Evolutionary conservation across 1,140 invertebrate species (phyloP), one percentile per base, ranked within the genome.

Genomic region (Chlorops oryzae): DNA sequence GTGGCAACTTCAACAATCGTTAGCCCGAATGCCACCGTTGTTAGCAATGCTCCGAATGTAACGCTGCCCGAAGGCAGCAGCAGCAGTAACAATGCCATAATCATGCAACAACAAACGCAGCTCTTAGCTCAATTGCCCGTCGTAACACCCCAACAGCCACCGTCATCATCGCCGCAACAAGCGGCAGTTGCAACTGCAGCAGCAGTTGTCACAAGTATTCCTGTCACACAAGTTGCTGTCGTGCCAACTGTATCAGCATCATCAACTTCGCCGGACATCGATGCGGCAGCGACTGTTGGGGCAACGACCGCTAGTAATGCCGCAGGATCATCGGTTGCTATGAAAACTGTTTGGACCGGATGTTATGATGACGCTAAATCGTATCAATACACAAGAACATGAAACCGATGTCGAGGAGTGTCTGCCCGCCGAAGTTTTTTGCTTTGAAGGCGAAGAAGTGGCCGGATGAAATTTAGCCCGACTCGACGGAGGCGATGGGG

Each of bases 311-410:
- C 27, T 5, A 27, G 27, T 24, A 40, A 27, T 24, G 27, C 53
- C 13, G 59, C 53, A 7, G n/a, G n/a, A 10, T 42, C 43, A 1
- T 37, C 57, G 3, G 48, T 48, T 3, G 27, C 59, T n/a, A n/a
- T n/a, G n/a, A n/a, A n/a, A n/a, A n/a, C n/a, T n/a, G n/a, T n/a
- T n/a, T n/a, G n/a, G 61, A 0, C 65, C 65, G 9, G 67, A 70
- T 51, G 64, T 70, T 0, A 65, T 63, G 73, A 88, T 92, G 13
- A 93, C 90, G 2, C 73, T 93, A 0, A 93, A 92, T 61, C 91
- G 92, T 83, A 73, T 94, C 20, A 94, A 92, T 77, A 88, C 88
- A 10, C 79, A 84, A 3, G 88, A 91, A 71, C 83, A 84, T 12
- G 90, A 92, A 75, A 88, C 90, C 20, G 89, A 92, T 71, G 86